These are phyloP conservation scores for Caiman crocodilus DNA, from an alignment of 2,797 vertebrate species.

Conservation along the genomic window DNA sequence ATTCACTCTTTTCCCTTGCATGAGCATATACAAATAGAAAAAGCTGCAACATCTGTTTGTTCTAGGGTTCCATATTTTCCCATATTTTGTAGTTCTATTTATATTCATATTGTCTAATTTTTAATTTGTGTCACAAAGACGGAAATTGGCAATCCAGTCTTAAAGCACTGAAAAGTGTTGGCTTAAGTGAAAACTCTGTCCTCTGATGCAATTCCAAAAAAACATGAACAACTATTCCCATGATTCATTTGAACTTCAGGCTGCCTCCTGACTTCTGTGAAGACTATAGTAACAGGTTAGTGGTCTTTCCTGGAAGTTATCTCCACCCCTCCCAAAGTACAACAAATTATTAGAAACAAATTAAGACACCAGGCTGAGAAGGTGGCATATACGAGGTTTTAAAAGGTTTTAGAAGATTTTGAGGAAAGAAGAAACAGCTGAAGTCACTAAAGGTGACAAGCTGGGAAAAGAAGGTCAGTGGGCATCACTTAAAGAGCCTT, in stretches of 20 bases:
- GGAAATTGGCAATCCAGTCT: not conserved
- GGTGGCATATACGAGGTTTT: not conserved
- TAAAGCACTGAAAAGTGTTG: not conserved
- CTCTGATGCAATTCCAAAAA: not conserved
- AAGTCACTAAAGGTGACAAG: not conserved
- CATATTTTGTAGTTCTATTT: not conserved
- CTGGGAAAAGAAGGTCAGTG: not conserved
- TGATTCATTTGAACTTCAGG: not conserved
- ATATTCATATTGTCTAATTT: not conserved
- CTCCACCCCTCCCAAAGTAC: not conserved
- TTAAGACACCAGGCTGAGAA: not conserved
- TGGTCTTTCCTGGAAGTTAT: not conserved
- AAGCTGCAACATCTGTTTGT: not conserved
- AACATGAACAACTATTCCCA: not conserved
- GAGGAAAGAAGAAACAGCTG: not conserved
- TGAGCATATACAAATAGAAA: not conserved
- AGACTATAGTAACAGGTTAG: not conserved
- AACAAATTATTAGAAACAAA: not conserved
- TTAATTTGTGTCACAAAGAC: not conserved
- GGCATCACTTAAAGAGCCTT: not conserved
- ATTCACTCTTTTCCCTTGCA: not conserved
- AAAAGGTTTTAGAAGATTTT: not conserved
- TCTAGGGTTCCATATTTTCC: not conserved
- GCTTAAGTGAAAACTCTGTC: not conserved
- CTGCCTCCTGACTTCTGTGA: not conserved